Evolutionary conservation across 2,797 vertebrate genomes (phyloP).

Genomic region (Rhadinocentrus ornatus): DNA sequence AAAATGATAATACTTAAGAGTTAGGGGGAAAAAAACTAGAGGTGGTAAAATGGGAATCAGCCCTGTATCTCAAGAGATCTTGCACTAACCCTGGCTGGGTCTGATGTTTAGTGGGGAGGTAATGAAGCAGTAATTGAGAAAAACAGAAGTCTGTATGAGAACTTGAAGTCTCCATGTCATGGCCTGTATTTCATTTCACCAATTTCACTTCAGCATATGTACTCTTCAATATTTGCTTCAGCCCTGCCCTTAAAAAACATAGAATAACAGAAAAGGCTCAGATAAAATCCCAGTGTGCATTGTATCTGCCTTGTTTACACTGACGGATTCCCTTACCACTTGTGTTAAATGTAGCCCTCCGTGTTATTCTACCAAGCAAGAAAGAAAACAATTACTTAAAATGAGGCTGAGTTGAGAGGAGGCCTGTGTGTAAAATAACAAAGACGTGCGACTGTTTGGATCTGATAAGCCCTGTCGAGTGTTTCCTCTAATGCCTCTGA

Average conservation of each 20-base stretch:
- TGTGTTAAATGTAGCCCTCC: slow-evolving; percentile 76
- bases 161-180: slow-evolving; percentile 21
- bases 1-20: not conserved
- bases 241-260: slow-evolving; percentile 67
- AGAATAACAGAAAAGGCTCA: slow-evolving; percentile 75
- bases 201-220: slow-evolving; percentile 41
- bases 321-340: slow-evolving; percentile 78
- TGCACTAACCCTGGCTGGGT: not conserved
- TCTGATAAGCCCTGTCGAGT: slow-evolving; percentile 81
- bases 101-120: slow-evolving; percentile 30
- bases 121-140: slow-evolving; percentile 19
- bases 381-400: slow-evolving; percentile 84
- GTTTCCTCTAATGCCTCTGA: slow-evolving; percentile 83
- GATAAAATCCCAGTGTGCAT: slow-evolving; percentile 81
- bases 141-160: slow-evolving; percentile 28
- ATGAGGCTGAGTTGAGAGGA: slow-evolving; percentile 75
- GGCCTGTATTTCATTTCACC: slow-evolving; percentile 56
- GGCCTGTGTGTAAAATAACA: slow-evolving; percentile 81
- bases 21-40: not conserved
- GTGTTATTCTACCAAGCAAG: slow-evolving; percentile 79
- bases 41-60: not conserved
- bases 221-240: slow-evolving; percentile 56
- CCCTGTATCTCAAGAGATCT: slow-evolving; percentile 1
- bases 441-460: slow-evolving; percentile 81
- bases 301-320: slow-evolving; percentile 79